Evolutionary conservation across 2,797 vertebrate genomes (phyloP).

Genomic region (Cuculus canorus): DNA sequence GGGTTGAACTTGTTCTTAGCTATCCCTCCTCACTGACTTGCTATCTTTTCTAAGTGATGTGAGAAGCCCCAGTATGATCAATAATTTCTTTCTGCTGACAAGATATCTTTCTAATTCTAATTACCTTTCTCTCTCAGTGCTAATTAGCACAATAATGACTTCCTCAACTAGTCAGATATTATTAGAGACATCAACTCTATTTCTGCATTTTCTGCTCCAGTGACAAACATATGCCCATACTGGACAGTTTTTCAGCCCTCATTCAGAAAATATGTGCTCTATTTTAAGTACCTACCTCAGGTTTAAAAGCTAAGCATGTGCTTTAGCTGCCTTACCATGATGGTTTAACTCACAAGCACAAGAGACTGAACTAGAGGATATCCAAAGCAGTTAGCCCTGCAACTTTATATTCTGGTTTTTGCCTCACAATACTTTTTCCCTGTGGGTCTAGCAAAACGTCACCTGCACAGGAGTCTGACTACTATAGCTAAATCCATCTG

Average conservation of each 20-base stretch:
- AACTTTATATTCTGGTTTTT: not conserved
- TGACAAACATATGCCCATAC: not conserved
- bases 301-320: not conserved
- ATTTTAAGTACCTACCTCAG: not conserved
- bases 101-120: not conserved
- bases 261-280: not conserved
- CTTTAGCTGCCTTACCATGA: not conserved
- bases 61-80: not conserved
- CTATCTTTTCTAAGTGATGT: not conserved
- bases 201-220: not conserved
- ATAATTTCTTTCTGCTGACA: not conserved
- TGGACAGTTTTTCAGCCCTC: not conserved
- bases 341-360: not conserved
- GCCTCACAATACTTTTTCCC: not conserved
- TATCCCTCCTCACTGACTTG: not conserved
- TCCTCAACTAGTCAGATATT: not conserved
- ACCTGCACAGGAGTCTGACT: not conserved
- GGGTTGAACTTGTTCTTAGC: not conserved
- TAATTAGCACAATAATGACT: not conserved
- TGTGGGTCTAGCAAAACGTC: not conserved
- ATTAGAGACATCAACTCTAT: not conserved
- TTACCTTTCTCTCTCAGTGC: not conserved
- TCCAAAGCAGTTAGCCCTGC: not conserved
- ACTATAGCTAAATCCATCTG: not conserved
- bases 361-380: not conserved